Conservation (phyloP, 2,888 invertebrate genomes). For the Tetragnatha montana region DNA sequence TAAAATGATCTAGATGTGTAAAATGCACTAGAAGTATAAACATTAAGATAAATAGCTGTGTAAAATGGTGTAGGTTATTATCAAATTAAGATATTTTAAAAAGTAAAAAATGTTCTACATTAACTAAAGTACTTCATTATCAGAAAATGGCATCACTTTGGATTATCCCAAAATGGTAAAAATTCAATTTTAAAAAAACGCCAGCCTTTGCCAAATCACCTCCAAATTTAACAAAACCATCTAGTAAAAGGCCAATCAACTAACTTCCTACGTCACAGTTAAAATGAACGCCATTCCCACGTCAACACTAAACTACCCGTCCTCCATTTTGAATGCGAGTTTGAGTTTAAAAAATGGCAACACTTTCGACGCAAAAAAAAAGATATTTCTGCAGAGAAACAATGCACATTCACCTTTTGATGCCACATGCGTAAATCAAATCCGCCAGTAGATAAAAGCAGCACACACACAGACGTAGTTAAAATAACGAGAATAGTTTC, state of each 20-base stretch:
- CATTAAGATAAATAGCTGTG: no score
- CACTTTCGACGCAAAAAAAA: background rate
- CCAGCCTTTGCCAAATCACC: background rate
- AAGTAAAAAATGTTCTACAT: no score
- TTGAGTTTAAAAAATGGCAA: no score
- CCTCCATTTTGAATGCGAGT: background rate
- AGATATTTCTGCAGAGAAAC: background rate
- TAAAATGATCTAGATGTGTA: no score
- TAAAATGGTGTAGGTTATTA: no score
- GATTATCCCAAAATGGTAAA: no score
- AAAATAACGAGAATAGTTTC: slow-evolving; percentile 32
- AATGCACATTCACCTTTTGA: background rate
- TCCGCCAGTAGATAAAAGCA: background rate
- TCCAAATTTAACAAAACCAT: background rate
- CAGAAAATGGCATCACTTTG: no score
- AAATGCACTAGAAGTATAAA: no score
- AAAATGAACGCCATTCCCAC: background rate
- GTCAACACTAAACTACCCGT: background rate
- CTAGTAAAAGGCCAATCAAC: background rate
- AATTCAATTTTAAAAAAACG: no score
- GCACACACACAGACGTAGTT: slow-evolving; percentile 4
- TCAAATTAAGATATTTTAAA: no score
- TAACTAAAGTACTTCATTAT: no score
- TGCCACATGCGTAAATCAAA: background rate
- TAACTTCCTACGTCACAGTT: background rate